These are phyloP conservation scores for Oligia fasciuncula DNA, from an alignment of 2,888 invertebrate genomes.

Conservation along the genomic window DNA sequence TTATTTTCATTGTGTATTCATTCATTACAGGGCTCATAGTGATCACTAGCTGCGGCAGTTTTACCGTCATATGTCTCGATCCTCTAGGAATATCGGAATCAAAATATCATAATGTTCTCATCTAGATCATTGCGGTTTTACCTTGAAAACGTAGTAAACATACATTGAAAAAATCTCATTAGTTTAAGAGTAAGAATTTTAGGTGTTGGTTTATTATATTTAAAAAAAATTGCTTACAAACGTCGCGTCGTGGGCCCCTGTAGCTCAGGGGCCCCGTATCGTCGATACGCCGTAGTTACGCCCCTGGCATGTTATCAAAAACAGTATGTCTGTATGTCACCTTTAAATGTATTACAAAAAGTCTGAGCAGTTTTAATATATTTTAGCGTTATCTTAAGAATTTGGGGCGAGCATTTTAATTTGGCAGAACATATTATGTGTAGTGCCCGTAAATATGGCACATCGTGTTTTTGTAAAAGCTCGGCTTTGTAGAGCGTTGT, in stretches of 20 bases:
- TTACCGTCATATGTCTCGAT: no score
- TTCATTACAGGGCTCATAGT: no score
- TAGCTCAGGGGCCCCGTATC: not conserved
- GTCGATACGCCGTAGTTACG: not conserved
- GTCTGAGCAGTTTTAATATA: slow-evolving; percentile 23
- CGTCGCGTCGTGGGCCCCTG: not conserved
- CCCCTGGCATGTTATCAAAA: slow-evolving; percentile 44
- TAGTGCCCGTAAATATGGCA: not conserved
- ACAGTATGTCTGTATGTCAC: slow-evolving; percentile 59
- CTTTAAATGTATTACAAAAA: slow-evolving; percentile 42
- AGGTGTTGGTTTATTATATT: no score
- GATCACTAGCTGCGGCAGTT: no score
- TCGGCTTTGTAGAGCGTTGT: not conserved
- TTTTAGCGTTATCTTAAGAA: slow-evolving; percentile 57
- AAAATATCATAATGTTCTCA: no score
- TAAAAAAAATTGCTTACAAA: not conserved
- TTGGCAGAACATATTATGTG: slow-evolving; percentile 21
- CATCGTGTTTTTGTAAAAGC: not conserved
- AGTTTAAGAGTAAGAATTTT: no score
- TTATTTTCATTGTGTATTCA: no score
- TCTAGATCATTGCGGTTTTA: no score
- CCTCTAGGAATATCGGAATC: no score
- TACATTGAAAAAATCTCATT: no score
- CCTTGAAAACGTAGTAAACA: no score
- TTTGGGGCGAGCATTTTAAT: slow-evolving; percentile 55